Percentiles rank a stretch among this genome's conserved stretches.
Conservation (phyloP, 2,113 vertebrate species). For the Passer domesticus region DNA sequence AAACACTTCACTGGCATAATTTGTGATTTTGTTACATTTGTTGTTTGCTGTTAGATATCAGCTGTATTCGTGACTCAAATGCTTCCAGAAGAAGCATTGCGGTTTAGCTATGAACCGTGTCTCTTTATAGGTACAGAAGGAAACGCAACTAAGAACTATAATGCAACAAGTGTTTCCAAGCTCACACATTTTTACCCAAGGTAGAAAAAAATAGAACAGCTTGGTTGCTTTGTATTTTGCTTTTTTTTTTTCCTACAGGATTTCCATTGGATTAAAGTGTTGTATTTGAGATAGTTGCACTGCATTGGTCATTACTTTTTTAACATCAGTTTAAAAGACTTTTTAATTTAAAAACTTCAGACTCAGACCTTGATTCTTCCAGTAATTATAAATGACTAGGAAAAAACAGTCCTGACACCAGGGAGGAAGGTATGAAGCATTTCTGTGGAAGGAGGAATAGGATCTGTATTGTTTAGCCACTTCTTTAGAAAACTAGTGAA, state of each 20-base stretch:
- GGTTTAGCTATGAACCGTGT: background rate
- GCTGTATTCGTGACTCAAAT: background rate
- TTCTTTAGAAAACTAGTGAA: slow-evolving; percentile 13
- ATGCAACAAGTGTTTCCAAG: background rate
- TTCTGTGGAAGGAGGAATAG: background rate
- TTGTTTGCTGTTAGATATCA: background rate
- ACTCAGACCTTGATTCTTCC: background rate
- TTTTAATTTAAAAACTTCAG: background rate
- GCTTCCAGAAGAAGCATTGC: background rate
- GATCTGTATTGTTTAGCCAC: background rate
- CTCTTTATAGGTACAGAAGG: background rate
- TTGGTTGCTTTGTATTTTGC: background rate
- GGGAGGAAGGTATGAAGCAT: background rate
- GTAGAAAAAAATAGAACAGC: background rate
- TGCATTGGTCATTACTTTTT: background rate
- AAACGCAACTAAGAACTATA: background rate
- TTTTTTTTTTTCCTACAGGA: background rate
- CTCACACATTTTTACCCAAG: background rate
- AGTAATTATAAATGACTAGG: background rate
- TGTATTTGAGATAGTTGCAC: background rate
- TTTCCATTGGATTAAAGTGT: background rate
- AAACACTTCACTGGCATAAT: background rate
- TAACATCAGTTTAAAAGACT: background rate
- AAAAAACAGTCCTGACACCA: background rate
- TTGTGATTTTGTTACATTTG: background rate